These are phyloP conservation scores for Scaptomyza reducta DNA, from an alignment of 2,888 invertebrate species.

Conservation along the genomic window DNA sequence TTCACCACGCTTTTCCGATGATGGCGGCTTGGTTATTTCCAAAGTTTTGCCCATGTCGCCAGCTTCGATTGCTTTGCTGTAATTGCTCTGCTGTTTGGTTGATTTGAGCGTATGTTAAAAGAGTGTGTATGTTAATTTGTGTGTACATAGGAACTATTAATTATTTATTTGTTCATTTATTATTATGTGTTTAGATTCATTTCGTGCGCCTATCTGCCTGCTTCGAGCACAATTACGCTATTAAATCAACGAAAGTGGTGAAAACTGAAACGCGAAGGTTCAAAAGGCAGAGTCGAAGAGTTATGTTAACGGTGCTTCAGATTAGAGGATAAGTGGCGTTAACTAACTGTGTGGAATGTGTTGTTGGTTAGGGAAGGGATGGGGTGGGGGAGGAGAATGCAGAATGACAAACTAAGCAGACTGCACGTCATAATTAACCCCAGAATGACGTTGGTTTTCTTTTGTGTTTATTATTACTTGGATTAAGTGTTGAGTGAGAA, in stretches of 20 bases:
- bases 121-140: too few species aligned
- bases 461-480: too few species aligned
- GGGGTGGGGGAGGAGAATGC: too few species aligned
- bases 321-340: conserved; percentile 14
- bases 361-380: neutral
- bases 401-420: neutral
- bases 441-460: conserved; percentile 8
- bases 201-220: conserved; percentile 3
- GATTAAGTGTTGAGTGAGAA: too few species aligned
- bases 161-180: neutral
- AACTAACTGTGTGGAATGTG: neutral
- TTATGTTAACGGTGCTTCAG: conserved; percentile 34
- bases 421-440: conserved; percentile 22
- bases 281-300: conserved; percentile 9
- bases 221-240: conserved; percentile 6
- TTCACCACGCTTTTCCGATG: neutral
- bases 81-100: conserved; percentile 29
- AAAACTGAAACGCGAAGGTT: conserved; percentile 10
- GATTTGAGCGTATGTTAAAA: conserved; percentile 13
- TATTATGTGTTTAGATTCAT: neutral
- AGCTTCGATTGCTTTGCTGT: conserved; percentile 49
- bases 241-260: neutral
- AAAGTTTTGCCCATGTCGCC: conserved; percentile 62
- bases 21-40: conserved; percentile 49
- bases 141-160: neutral